Base-by-base conservation (phyloP, 1,140 invertebrate species). In the Polypedilum vanderplanki region DNA sequence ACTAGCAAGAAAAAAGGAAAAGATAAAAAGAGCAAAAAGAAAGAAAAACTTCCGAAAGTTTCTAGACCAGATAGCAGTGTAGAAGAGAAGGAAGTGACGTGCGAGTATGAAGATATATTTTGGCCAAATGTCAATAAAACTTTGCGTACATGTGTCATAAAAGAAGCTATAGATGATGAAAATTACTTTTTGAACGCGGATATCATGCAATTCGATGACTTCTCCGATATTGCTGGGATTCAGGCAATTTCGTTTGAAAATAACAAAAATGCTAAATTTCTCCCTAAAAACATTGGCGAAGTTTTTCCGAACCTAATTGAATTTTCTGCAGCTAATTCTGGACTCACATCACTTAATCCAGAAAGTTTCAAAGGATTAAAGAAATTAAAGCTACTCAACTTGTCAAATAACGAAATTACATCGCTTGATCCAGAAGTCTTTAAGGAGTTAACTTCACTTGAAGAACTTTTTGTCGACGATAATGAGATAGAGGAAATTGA, bases 401-500 rank as follows among this genome's bases (percentile, higher is more conserved):
- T 57, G 15, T 57, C 46, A n/a, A n/a, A n/a, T 4, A 57, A 57
- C 15, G 46, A n/a, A 15, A n/a, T 57, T n/a, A 57, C 12, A n/a
- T 4, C 12, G 12, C 12, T 57, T 57, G 46, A 57, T 12, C 46
- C 12, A n/a, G 46, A 57, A 57, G n/a, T 12, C 3, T 57, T 57
- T 57, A 57, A 57, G 15, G 46, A 57, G 12, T 12, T 57, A 15
- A 57, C 9, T n/a, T 57, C 46, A 57, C 46, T 57, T 15, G 46
- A 57, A 12, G 46, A 57, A n/a, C 46, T 57, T 12, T n/a, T 57
- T 12, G 12, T 57, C 12, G 46, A 57, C n/a, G 46, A 57, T n/a
- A 57, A 57, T 57, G 46, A 57, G 3, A 57, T 57, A n/a, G 46
- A 57, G 12, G 46, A 57, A 57, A n/a, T 57, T 57, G 46, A 57